phyloP scores from a whole-genome alignment of 1,140 invertebrate species.

The Leptinotarsa lineolata region DNA sequence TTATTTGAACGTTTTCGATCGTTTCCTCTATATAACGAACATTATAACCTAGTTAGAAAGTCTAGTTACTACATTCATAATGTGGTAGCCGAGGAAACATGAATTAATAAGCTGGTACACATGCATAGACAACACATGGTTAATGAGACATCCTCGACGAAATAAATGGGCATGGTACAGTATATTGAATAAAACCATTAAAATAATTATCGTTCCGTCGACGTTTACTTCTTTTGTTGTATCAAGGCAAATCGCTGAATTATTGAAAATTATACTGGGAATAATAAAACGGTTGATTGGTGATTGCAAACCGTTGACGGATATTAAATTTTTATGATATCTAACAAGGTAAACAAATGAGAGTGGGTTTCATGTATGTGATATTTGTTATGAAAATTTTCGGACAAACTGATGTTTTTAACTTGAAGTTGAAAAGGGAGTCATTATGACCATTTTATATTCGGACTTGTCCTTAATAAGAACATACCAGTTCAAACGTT shows the following conservation, averaged over 20 bases:
- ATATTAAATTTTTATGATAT: no score
- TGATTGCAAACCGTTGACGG: no score
- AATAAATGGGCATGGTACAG: neutral
- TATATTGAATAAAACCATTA: constrained; percentile 24
- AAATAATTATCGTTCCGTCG: constrained; percentile 14
- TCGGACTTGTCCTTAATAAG: no score
- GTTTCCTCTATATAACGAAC: neutral
- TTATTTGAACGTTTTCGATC: neutral
- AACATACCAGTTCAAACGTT: no score
- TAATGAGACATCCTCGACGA: constrained; percentile 17
- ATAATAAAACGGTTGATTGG: neutral
- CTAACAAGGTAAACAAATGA: no score
- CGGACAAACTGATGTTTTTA: neutral
- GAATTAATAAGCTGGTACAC: constrained; percentile 1
- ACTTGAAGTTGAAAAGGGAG: neutral
- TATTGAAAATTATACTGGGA: neutral
- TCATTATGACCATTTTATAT: no score
- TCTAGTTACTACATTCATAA: neutral
- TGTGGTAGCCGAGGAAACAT: neutral
- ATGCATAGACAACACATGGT: constrained; percentile 26
- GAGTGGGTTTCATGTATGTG: no score
- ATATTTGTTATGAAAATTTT: neutral
- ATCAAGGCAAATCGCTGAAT: neutral
- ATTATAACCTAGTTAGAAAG: neutral
- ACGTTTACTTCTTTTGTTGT: neutral